Percentiles rank a stretch among this genome's conserved stretches.
Conservation (phyloP, 2,113 vertebrate genomes). For the Marcusenius ussheri region DNA sequence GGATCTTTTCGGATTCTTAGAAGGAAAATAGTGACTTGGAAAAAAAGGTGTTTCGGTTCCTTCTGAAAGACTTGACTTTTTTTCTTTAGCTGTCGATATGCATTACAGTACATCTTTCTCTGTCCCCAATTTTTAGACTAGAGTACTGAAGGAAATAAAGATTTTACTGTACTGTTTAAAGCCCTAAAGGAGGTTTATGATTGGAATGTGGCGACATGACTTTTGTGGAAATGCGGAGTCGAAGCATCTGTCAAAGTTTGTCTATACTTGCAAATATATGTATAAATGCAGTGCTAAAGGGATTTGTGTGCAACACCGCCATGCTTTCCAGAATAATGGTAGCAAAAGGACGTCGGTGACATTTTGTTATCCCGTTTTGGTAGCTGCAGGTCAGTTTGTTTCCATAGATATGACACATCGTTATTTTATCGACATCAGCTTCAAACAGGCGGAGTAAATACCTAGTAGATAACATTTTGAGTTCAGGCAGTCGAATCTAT, state of each 20-base stretch:
- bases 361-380: background rate
- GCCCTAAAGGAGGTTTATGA: background rate
- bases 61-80: background rate
- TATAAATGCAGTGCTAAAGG: background rate
- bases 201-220: background rate
- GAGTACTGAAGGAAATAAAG: background rate
- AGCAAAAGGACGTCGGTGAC: background rate
- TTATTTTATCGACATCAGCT: background rate
- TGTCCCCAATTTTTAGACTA: background rate
- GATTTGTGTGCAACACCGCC: background rate
- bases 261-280: background rate
- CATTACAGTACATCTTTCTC: background rate
- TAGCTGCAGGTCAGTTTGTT: background rate
- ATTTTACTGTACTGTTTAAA: background rate
- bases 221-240: background rate
- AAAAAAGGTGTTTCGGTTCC: background rate
- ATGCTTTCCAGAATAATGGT: background rate
- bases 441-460: background rate
- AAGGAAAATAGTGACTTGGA: background rate
- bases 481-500: background rate
- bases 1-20: background rate
- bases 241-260: background rate
- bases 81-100: background rate
- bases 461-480: background rate
- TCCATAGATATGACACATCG: background rate